phyloP scores from a whole-genome alignment of 2,888 invertebrate genomes.

The Spicauda simplicius region DNA sequence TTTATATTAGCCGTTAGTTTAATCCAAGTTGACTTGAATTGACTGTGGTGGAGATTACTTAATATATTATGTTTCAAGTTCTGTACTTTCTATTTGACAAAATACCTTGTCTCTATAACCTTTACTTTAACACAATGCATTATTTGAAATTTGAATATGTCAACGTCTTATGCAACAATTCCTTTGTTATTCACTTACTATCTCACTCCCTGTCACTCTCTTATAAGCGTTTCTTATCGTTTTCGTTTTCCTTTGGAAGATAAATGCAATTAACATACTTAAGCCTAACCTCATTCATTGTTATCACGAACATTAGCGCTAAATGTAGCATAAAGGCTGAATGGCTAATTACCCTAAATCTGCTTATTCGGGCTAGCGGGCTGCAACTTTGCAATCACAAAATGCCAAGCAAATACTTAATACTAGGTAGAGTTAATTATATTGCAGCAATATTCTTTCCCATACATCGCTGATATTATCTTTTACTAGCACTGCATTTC shows the following conservation, averaged over 20 bases:
- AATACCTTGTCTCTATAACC: slow-evolving; percentile 1
- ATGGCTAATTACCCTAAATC: slow-evolving; percentile 28
- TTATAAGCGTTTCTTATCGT: neutral
- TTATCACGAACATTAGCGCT: slow-evolving; percentile 26
- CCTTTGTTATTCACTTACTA: neutral
- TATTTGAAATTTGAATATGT: slow-evolving; percentile 3
- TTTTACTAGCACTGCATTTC: no score
- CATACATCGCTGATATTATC: no score
- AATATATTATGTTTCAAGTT: slow-evolving; percentile 5
- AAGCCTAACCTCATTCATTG: slow-evolving; percentile 12
- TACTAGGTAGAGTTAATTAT: neutral
- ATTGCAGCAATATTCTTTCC: neutral
- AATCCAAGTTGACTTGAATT: slow-evolving; percentile 16
- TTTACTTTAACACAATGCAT: neutral
- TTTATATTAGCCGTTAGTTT: slow-evolving; percentile 29
- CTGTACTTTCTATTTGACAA: slow-evolving; percentile 16
- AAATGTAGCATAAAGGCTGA: slow-evolving; percentile 31
- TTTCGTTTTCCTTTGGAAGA: neutral
- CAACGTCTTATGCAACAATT: neutral
- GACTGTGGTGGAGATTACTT: slow-evolving; percentile 18
- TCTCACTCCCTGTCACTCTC: no score
- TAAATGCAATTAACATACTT: slow-evolving; percentile 11
- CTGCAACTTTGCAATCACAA: slow-evolving; percentile 24
- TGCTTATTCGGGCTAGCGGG: slow-evolving; percentile 21
- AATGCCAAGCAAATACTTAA: slow-evolving; percentile 4